Evolutionary conservation across 2,113 vertebrate genomes (phyloP), one percentile per base, ranked within the genome.

Genomic region (Desmodus rotundus): DNA sequence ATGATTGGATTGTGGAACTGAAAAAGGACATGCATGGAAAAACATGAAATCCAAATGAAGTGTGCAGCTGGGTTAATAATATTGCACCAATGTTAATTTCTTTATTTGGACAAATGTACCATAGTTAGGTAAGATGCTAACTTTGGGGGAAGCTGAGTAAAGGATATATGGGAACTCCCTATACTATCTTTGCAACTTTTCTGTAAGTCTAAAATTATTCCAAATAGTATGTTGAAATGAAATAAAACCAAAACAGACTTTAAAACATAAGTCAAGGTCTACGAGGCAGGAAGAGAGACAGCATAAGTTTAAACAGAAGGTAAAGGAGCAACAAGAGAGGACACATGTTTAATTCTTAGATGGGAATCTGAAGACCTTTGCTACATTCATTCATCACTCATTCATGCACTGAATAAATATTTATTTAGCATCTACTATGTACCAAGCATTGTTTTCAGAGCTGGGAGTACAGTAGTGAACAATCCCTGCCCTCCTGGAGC

Each of bases 21-120:
- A 88, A 86, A 56, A 61, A 74, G 36, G 20, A 85, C 52, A 70
- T 5, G 1, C 88, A n/a, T 76, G 15, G 41, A 70, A 87, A 94
- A 89, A 89, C 1, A 38, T 61, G 91, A 97, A 93, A 85, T 72
- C 67, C 86, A 93, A 90, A 89, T 50, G 43, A 96, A 84, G 26
- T 70, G 8, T 73, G 17, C 56, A 56, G n/a, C 73, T 90, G 73
- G 33, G n/a, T 76, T 91, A 95, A 72, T 43, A 63, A 54, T 89
- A 54, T 43, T 36, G 16, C 38, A 67, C 36, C 73, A 70, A 73
- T 12, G 36, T 87, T 89, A 54, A 88, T 82, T n/a, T 93, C 76
- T 90, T 56, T 58, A 52, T 61, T 94, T 72, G 72, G 56, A 58
- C 45, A 63, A 88, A 88, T n/a, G 11, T 63, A 77, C 24, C 65